Evolutionary conservation across 2,888 invertebrate species (phyloP).

Genomic region (Homarus gammarus): DNA sequence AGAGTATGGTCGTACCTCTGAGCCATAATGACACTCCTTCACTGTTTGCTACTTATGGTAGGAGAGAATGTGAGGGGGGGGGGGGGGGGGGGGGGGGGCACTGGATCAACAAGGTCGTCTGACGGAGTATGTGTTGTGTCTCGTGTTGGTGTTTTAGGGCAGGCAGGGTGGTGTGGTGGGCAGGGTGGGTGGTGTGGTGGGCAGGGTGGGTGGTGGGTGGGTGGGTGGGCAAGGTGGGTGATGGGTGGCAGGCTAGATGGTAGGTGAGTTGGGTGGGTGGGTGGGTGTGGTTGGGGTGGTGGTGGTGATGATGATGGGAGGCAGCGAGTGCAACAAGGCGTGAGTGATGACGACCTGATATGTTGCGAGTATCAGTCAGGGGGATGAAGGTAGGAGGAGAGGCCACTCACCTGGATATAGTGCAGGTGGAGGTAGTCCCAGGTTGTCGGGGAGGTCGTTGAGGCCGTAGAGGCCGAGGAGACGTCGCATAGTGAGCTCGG

Average conservation of each 20-base stretch:
- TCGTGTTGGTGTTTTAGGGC: background rate
- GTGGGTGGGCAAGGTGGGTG: no score
- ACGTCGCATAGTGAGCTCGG: conserved; percentile 89
- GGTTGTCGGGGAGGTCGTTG: conserved; percentile 86
- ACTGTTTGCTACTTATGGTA: no score
- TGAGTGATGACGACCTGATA: conserved; percentile 4
- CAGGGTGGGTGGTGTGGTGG: background rate
- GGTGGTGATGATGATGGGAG: background rate
- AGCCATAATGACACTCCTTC: no score
- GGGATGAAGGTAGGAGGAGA: background rate
- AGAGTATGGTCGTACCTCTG: no score
- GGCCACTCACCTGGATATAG: conserved; percentile 84
- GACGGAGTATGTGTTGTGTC: no score
- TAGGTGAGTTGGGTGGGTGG: background rate
- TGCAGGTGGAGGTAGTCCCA: conserved; percentile 85
- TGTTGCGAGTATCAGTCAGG: background rate
- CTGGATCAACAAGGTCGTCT: background rate
- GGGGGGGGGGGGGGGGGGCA: background rate
- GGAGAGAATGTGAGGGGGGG: no score
- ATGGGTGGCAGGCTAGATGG: background rate
- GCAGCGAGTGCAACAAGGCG: background rate
- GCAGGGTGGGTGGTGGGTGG: background rate
- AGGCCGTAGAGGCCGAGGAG: conserved; percentile 88
- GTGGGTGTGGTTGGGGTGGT: background rate
- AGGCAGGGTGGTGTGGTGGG: background rate